Conservation (phyloP, 2,888 invertebrate species). For the Heliconius hortense region DNA sequence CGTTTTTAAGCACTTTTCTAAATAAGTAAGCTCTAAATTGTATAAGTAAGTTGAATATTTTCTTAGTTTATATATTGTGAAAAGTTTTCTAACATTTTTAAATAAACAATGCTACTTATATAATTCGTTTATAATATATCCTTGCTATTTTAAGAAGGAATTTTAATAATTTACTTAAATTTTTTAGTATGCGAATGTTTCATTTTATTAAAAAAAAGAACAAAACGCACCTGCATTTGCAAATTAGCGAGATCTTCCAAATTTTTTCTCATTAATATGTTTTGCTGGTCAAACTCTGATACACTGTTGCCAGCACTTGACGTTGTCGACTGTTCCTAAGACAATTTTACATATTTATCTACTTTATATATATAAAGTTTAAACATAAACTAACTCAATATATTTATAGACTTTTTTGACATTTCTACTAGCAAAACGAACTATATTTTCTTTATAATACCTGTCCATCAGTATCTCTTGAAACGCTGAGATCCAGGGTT, state of each 20-base stretch:
- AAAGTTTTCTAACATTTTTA: too few relatives aligned
- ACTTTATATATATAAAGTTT: not conserved
- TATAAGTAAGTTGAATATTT: too few relatives aligned
- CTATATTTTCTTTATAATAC: slow-evolving; percentile 47
- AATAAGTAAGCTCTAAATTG: too few relatives aligned
- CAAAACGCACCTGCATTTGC: slow-evolving; percentile 71
- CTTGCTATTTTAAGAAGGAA: not conserved
- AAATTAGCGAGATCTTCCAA: slow-evolving; percentile 77
- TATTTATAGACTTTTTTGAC: too few relatives aligned
- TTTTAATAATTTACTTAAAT: not conserved
- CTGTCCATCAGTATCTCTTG: slow-evolving; percentile 78
- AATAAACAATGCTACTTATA: too few relatives aligned
- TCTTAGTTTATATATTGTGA: too few relatives aligned
- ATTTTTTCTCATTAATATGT: slow-evolving; percentile 76
- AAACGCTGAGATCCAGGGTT: slow-evolving; percentile 76
- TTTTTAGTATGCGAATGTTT: not conserved
- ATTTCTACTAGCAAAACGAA: not conserved
- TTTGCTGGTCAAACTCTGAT: slow-evolving; percentile 77
- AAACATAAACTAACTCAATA: not conserved
- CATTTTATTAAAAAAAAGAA: not conserved
- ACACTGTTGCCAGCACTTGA: slow-evolving; percentile 79
- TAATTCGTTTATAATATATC: not conserved
- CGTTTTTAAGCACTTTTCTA: not conserved
- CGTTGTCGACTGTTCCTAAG: slow-evolving; percentile 75
- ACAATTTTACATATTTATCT: slow-evolving; percentile 21